Base-by-base conservation (phyloP, 2,888 invertebrate genomes). In the Hirtodrosophila histrioides region DNA sequence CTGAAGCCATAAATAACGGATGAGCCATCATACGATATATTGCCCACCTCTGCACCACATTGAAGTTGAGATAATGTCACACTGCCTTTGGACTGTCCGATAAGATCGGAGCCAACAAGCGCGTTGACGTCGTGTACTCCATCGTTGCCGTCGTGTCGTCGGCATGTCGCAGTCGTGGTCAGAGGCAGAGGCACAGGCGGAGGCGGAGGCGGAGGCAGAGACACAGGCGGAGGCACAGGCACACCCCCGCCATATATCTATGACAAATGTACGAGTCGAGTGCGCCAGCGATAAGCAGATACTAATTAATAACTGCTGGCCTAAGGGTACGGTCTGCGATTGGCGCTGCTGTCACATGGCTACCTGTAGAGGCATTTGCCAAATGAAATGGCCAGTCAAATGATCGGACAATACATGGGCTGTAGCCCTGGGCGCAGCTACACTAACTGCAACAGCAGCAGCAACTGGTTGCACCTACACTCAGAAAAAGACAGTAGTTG, bases 201-300 rank as follows among this genome's bases (percentile, higher is more conserved):
- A 17, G 17, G 17, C 17, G 2, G 2, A 1, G 17, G 1, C 17
- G 17, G 17, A 1, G 17, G 17, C 17, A 17, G n/a, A n/a, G n/a
- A n/a, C n/a, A 17, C 1, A 1, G 17, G 1, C 17, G 17, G 17
- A 1, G 17, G 17, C 17, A 17, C 17, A 17, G 56, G 57, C 75
- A 64, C 82, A 68, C 85, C 81, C 85, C 63, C 66, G 51, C 67
- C 69, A 79, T 85, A 67, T 79, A 72, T 63, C 68, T 75, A 65
- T 82, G 69, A 80, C 70, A 74, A 62, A 85, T 87, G 81, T 77
- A 55, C 45, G 43, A 66, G 75, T 81, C 67, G 72, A 85, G 67
- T 75, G 66, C 66, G 62, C 78, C 62, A 49, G 39, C 65, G 86
- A 82, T 85, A 82, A 82, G 83, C 79, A 82, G 88, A 85, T 82